Evolutionary conservation across 2,113 vertebrate species (phyloP).

Genomic region (Euleptes europaea): DNA sequence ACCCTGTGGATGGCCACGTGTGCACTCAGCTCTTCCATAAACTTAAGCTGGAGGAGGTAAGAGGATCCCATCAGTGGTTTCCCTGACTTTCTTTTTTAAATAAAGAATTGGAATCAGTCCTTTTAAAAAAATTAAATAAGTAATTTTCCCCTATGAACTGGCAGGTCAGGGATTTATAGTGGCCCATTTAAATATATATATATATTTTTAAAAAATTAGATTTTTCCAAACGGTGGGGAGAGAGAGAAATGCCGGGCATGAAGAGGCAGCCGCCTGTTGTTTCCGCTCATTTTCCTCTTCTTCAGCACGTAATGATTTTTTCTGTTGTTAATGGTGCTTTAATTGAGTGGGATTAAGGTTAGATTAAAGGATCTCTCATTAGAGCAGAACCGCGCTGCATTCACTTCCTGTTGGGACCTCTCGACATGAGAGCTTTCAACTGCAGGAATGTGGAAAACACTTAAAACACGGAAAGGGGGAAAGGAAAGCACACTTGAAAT

Average conservation of each 20-base stretch:
- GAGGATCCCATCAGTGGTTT: neutral
- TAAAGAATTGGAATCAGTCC: neutral
- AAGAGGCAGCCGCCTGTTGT: conserved; percentile 45
- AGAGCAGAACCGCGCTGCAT: conserved; percentile 59
- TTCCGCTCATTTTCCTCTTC: conserved; percentile 68
- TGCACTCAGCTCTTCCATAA: no score
- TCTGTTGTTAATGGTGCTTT: conserved; percentile 71
- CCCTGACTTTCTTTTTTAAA: neutral
- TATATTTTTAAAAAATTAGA: neutral
- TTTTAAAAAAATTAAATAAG: neutral
- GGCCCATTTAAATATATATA: conserved; percentile 6
- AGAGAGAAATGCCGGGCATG: conserved; percentile 14
- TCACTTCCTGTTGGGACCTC: conserved; percentile 70
- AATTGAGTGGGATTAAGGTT: conserved; percentile 74
- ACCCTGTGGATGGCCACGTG: no score
- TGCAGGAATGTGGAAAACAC: conserved; percentile 65
- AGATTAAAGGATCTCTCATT: conserved; percentile 75
- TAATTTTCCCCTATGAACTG: neutral
- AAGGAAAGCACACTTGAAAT: conserved; percentile 45
- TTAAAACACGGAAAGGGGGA: conserved; percentile 40
- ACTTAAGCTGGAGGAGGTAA: neutral
- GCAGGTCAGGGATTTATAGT: neutral
- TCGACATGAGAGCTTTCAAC: conserved; percentile 68
- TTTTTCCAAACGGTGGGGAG: neutral
- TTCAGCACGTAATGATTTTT: conserved; percentile 69